These are phyloP conservation scores for Laticauda colubrina DNA, from an alignment of 2,113 vertebrate genomes.

Conservation along the genomic window DNA sequence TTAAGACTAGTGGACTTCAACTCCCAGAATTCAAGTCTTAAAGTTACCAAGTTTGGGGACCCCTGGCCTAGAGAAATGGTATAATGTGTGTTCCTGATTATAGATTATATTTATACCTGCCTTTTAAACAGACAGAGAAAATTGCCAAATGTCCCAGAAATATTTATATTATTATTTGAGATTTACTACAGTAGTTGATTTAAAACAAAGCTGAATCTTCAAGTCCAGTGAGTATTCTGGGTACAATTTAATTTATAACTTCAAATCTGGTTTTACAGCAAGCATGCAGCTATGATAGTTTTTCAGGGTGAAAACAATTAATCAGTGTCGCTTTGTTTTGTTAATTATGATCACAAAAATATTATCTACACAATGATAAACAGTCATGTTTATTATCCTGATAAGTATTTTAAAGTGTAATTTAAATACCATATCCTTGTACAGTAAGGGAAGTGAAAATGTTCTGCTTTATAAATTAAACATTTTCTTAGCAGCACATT, in stretches of 20 bases:
- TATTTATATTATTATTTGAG: neutral
- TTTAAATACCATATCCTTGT: neutral
- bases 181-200: neutral
- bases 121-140: neutral
- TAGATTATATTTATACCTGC: neutral
- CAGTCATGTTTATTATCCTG: neutral
- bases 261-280: neutral
- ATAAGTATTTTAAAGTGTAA: neutral
- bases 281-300: neutral
- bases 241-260: neutral
- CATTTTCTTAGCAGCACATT: neutral
- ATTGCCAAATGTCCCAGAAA: neutral
- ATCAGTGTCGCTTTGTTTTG: neutral
- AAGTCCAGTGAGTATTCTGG: neutral
- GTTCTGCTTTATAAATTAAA: neutral
- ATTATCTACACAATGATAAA: neutral
- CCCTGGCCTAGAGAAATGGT: neutral
- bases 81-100: neutral
- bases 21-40: no score
- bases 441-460: neutral
- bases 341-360: neutral
- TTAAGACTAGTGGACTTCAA: no score
- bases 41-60: no score
- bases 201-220: neutral
- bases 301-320: neutral